Evolutionary conservation across 2,888 invertebrate genomes (phyloP), one percentile per base, ranked within the genome.

Genomic region (Listrodromus nycthemerus): DNA sequence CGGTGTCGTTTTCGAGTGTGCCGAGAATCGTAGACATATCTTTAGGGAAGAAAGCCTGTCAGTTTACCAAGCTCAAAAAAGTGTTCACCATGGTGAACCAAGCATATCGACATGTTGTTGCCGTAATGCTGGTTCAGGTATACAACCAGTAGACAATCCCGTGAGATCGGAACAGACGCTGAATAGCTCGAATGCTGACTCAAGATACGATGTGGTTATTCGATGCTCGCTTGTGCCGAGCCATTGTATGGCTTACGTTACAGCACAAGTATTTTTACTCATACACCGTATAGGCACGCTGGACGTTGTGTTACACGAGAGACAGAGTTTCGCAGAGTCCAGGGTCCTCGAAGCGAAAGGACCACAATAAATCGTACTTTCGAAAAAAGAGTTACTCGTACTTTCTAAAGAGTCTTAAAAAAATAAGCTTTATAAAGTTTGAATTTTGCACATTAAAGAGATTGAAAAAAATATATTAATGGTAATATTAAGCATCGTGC

Each of bases 211-310:
- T 13, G 76, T 30, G 73, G 83, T 77, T 77, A 83, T 77, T 77
- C 76, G 30, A 61, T 66, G 76, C 70, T 78, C 4, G 73, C 82
- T 66, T 70, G 50, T 73, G 52, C 52, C 41, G 48, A 45, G 76
- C 73, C 77, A 69, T 77, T 83, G 80, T 83, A 80, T 77, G 55
- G 77, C 76, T 83, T 69, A 65, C 80, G 83, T 83, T 83, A 55
- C 80, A 48, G 45, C 69, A 73, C 80, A 52, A 73, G 76, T 74
- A 74, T 83, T 77, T 27, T 33, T n/a, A 10, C 37, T 7, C 66
- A n/a, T 30, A 37, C 48, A 63, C 19, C 27, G 10, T 30, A 33
- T 79, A 24, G 45, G 33, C 45, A 48, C 24, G n/a, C 27, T 74
- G 24, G 27, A 13, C 61, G 27, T 3, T 30, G 55, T 24, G 24